Conservation (phyloP, 2,797 vertebrate species). For the Mycteria americana region DNA sequence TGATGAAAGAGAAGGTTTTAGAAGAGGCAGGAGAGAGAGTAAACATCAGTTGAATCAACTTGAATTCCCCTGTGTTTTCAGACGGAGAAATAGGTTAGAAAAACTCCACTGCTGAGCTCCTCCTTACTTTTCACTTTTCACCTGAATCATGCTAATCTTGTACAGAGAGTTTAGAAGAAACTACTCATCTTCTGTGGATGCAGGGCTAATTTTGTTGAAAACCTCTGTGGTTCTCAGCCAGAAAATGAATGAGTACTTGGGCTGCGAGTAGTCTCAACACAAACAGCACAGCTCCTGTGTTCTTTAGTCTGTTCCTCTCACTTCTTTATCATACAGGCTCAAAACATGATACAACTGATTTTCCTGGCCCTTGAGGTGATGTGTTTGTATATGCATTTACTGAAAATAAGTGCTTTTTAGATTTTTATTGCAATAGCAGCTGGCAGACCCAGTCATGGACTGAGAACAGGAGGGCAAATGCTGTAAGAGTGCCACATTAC, state of each 20-base stretch:
- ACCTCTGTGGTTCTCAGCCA: background rate
- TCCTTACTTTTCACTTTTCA: background rate
- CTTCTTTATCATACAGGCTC: background rate
- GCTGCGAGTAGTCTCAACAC: background rate
- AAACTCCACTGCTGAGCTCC: background rate
- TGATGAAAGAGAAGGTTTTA: background rate
- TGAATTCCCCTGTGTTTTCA: background rate
- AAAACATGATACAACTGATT: background rate
- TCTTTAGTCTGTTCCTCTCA: background rate
- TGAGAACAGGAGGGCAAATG: background rate
- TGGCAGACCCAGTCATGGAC: background rate
- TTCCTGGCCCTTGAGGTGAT: background rate
- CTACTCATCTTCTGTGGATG: background rate
- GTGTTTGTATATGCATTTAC: background rate
- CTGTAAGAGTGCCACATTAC: fast-evolving
- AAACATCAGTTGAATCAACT: background rate
- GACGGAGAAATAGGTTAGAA: background rate
- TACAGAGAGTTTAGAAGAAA: background rate
- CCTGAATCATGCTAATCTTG: background rate
- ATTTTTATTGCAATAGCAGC: background rate
- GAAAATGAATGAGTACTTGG: background rate
- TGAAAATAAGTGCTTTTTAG: background rate
- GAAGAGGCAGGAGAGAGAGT: background rate
- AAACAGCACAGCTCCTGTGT: background rate
- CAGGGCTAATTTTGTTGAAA: background rate